Percentiles rank a stretch among this genome's conserved stretches.
Conservation (phyloP, 2,113 vertebrate species). For the Callorhinus ursinus region DNA sequence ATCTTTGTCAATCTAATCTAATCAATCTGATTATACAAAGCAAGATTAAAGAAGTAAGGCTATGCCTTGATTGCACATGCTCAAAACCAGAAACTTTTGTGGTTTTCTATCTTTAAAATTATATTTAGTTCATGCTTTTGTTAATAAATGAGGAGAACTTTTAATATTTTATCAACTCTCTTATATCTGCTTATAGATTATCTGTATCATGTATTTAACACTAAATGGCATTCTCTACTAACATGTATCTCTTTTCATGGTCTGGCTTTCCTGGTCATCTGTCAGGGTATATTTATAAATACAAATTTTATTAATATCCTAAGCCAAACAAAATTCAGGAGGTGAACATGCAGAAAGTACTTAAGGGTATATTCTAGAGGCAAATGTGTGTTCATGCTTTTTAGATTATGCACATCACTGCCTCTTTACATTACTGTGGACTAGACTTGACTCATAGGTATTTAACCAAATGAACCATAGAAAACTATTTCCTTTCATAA, state of each 20-base stretch:
- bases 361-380: not conserved
- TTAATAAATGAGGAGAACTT: not conserved
- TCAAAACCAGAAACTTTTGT: not conserved
- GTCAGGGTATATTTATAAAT: not conserved
- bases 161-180: not conserved
- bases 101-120: slow-evolving; percentile 4
- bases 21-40: not conserved
- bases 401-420: not conserved
- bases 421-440: not conserved
- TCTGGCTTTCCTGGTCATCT: not conserved
- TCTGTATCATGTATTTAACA: not conserved
- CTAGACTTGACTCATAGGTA: not conserved
- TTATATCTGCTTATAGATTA: not conserved
- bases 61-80: not conserved
- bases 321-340: slow-evolving; percentile 37
- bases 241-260: not conserved
- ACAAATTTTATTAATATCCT: not conserved
- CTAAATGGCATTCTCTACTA: not conserved
- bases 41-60: not conserved
- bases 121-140: not conserved
- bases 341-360: not conserved
- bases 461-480: slow-evolving; percentile 62
- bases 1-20: not conserved
- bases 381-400: not conserved
- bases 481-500: slow-evolving; percentile 47